Conservation (phyloP, 2,888 invertebrate species). For the Drosophila birchii region DNA sequence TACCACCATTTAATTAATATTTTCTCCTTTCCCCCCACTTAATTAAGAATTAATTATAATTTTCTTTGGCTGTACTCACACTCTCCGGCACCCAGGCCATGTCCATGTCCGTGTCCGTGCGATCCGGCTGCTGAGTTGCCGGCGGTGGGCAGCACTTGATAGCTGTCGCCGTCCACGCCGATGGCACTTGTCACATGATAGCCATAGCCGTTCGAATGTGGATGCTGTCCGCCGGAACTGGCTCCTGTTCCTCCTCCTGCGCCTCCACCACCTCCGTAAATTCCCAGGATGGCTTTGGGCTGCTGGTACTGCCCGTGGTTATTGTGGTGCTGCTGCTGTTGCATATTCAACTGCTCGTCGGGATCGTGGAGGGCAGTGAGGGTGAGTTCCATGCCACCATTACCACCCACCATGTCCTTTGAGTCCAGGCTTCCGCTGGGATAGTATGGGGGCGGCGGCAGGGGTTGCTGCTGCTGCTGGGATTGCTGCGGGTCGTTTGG, state of each 20-base stretch:
- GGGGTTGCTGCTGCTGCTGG: constrained; percentile 48
- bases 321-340: constrained; percentile 65
- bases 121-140: constrained; percentile 43
- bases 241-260: constrained; percentile 23
- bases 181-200: constrained; percentile 83
- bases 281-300: constrained; percentile 61
- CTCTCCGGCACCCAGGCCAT: constrained; percentile 72
- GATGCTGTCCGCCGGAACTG: constrained; percentile 23
- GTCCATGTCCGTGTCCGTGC: constrained; percentile 60
- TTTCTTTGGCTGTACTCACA: constrained; percentile 72
- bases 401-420: constrained; percentile 74
- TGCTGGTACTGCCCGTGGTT: constrained; percentile 52
- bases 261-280: constrained; percentile 43
- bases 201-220: constrained; percentile 79
- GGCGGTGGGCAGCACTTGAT: constrained; percentile 82
- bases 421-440: constrained; percentile 78
- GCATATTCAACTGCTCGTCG: constrained; percentile 78
- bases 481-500: constrained; percentile 47
- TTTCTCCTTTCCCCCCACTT: neutral
- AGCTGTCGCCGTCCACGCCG: constrained; percentile 82
- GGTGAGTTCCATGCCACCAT: constrained; percentile 78
- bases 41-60: neutral
- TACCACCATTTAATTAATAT: neutral
- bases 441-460: constrained; percentile 79
- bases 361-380: constrained; percentile 77